Conservation (phyloP, 2,113 vertebrate species). For the Daubentonia madagascariensis region DNA sequence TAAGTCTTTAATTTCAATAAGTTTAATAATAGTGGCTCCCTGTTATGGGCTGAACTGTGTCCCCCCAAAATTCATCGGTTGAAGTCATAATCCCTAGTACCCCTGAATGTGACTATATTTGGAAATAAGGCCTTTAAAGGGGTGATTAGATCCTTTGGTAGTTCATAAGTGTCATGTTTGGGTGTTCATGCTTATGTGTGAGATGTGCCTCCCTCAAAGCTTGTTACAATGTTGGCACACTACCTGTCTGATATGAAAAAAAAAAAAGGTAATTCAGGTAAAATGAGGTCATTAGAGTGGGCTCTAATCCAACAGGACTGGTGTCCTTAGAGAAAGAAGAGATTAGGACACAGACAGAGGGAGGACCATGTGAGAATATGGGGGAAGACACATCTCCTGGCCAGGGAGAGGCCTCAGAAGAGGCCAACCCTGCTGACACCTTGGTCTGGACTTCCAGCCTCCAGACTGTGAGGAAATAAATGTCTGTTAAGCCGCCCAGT, state of each 20-base stretch:
- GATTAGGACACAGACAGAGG: background rate
- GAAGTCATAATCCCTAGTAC: background rate
- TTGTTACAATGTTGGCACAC: too few species aligned
- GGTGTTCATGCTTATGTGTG: too few species aligned
- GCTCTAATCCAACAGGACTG: too few species aligned
- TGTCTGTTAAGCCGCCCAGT: fast-evolving
- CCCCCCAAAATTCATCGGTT: background rate
- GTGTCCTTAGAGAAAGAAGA: background rate
- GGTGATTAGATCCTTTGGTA: background rate
- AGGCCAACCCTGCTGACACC: background rate
- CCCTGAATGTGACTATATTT: background rate
- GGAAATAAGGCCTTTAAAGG: background rate
- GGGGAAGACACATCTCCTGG: background rate
- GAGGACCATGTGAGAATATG: background rate
- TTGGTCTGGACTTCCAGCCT: background rate
- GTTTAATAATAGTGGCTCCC: background rate
- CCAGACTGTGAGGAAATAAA: too few species aligned
- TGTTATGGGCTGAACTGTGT: background rate
- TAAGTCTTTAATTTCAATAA: background rate
- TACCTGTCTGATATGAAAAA: too few species aligned
- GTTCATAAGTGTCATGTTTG: too few species aligned
- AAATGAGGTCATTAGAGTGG: background rate
- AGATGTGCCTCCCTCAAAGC: too few species aligned
- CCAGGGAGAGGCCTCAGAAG: background rate
- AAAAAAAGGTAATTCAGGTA: too few species aligned